phyloP scores from a whole-genome alignment of 35 echinoderm and acorn worm species.

The Apostichopus californicus region DNA sequence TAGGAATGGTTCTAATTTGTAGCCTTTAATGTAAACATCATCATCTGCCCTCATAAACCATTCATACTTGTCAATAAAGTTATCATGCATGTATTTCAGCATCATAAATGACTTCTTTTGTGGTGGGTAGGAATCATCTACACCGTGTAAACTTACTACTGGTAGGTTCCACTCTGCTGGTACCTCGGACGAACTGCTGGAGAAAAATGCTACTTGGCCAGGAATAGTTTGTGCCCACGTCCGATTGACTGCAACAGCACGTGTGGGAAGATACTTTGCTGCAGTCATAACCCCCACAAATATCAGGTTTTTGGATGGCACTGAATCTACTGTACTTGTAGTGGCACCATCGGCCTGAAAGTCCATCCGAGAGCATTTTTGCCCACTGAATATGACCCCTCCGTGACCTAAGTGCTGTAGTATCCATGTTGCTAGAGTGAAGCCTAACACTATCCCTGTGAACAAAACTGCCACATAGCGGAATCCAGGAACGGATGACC shows the following conservation, averaged over 20 bases:
- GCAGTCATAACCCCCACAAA: conserved; percentile 98
- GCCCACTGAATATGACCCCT: not conserved
- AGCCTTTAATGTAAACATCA: conserved; percentile 86
- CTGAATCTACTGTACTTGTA: conserved; percentile 19
- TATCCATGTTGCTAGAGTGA: conserved; percentile 83
- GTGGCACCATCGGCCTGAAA: not conserved
- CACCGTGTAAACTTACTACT: conserved; percentile 81
- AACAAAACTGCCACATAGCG: conserved; percentile 68
- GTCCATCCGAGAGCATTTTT: conserved; percentile 29
- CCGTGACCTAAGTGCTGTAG: conserved; percentile 51
- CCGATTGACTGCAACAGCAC: conserved; percentile 82
- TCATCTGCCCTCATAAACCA: conserved; percentile 99
- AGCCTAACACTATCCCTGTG: conserved; percentile 71
- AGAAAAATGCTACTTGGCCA: conserved; percentile 87
- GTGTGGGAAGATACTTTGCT: conserved; percentile 74
- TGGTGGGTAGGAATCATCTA: conserved; percentile 92
- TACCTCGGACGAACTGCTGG: conserved; percentile 74
- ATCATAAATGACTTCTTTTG: conserved; percentile 99
- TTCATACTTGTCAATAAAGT: conserved; percentile 97
- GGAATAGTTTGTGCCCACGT: conserved; percentile 97
- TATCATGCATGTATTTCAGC: conserved; percentile 98
- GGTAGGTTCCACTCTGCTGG: conserved; percentile 80
- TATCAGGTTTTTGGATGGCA: conserved; percentile 74
- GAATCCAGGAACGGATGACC: conserved; percentile 44
- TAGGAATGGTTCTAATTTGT: conserved; percentile 84